Percentiles rank a stretch among this genome's conserved stretches.
Evolutionary conservation across 2,888 invertebrate genomes (phyloP).

Genomic region (Tryphoninae sp.): DNA sequence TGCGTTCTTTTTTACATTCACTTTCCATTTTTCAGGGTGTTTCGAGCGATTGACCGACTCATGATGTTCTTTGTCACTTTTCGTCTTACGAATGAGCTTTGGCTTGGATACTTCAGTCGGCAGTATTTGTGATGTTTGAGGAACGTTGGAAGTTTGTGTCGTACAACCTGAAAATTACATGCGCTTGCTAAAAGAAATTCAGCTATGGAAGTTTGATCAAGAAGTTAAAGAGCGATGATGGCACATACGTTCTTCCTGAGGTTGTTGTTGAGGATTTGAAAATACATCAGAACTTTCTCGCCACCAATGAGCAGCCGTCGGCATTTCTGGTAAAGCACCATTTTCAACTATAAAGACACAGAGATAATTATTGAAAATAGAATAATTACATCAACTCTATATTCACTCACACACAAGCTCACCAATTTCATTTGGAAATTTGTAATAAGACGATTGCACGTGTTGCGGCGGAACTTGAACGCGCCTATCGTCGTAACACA

Average conservation of each 20-base stretch:
- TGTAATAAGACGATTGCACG: conserved; percentile 52
- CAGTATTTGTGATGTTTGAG: conserved; percentile 25
- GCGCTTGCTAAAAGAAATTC: neutral
- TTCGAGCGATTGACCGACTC: conserved; percentile 65
- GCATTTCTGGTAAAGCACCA: conserved; percentile 52
- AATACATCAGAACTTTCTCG: conserved; percentile 52
- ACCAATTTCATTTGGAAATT: conserved; percentile 54
- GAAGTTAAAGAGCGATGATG: neutral
- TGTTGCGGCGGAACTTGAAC: conserved; percentile 49
- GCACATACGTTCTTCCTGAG: neutral
- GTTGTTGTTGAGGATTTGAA: conserved; percentile 38
- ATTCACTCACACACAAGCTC: neutral
- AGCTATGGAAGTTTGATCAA: neutral
- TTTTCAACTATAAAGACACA: conserved; percentile 37
- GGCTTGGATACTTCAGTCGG: conserved; percentile 40
- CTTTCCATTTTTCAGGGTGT: conserved; percentile 73
- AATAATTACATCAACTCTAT: neutral
- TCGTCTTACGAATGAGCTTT: conserved; percentile 36
- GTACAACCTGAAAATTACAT: conserved; percentile 12
- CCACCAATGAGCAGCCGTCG: conserved; percentile 63
- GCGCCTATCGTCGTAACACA: conserved; percentile 56
- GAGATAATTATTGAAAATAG: neutral
- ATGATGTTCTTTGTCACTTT: conserved; percentile 46
- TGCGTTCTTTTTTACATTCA: conserved; percentile 74
- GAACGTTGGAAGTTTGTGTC: conserved; percentile 4